Percentiles rank a stretch among this genome's conserved stretches.
Conservation (phyloP, 2,113 vertebrate genomes). For the Delphinapterus leucas region DNA sequence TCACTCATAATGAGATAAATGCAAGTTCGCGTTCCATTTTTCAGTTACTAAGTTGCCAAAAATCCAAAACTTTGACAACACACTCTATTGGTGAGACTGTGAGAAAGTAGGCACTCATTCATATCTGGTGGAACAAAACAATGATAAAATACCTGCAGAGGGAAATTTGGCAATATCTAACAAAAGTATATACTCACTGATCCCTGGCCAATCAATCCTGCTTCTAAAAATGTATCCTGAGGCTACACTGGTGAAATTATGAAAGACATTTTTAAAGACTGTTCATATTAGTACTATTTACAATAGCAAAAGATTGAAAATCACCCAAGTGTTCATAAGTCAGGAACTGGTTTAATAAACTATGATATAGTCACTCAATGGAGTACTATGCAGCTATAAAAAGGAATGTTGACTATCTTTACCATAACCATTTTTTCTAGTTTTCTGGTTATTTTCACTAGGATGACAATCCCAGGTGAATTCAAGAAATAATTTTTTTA, state of each 20-base stretch:
- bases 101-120: not conserved
- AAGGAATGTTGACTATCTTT: not conserved
- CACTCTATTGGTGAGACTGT: not conserved
- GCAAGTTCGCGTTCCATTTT: not conserved
- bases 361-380: not conserved
- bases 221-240: not conserved
- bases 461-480: not conserved
- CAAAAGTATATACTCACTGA: not conserved
- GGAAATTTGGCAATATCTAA: not conserved
- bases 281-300: not conserved
- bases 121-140: not conserved
- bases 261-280: not conserved
- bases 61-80: not conserved
- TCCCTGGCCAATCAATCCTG: not conserved
- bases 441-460: conserved; percentile 22
- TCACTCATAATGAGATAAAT: not conserved
- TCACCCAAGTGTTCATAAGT: not conserved
- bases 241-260: not conserved
- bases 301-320: not conserved
- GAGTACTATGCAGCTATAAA: not conserved
- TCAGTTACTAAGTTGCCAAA: not conserved
- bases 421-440: not conserved
- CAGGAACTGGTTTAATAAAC: not conserved
- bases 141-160: not conserved
- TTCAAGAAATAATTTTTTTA: not conserved